Evolutionary conservation across 2,113 vertebrate species (phyloP), one percentile per base, ranked within the genome.

Genomic region (Leptodactylus fuscus): DNA sequence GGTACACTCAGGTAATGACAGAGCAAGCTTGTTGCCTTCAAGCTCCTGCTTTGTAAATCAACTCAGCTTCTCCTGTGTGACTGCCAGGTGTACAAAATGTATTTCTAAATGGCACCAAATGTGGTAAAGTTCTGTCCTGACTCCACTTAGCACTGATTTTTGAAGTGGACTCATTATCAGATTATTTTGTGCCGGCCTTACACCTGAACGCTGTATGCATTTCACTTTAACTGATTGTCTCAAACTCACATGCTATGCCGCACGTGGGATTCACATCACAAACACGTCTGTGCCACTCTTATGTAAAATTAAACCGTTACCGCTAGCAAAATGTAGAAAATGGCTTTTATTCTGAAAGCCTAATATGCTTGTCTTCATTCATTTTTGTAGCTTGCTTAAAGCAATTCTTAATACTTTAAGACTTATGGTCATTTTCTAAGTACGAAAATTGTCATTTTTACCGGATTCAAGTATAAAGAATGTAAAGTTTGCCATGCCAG

Each of bases 121-220:
- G 75, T 76, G 48, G 87, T 84, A 81, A 67, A 41, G 81, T 77
- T 73, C 81, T 67, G 82, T 60, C 82, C 86, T 81, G 70, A 69
- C 87, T 69, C 88, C 88, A 75, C 84, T 89, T 88, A 73, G 88
- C 89, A 81, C 29, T 88, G 89, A 88, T 88, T 87, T 87, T 73
- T 89, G 82, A 90, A 90, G 79, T 69, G 87, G 86, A 74, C 78
- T 91, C 87, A 90, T 89, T 85, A 46, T 38, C 65, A 81, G 85
- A 81, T 89, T 82, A 81, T 55, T 62, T 55, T 75, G 74, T 83
- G 86, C 65, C 76, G 83, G 76, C 87, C 36, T 76, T 88, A 85
- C 71, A 82, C 83, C 87, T 85, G 82, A 88, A 71, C 49, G 83
- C 10, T 55, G 83, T 85, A 0, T 87, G 81, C 76, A 89, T 86